Evolutionary conservation across 2,113 vertebrate genomes (phyloP), one percentile per base, ranked within the genome.

Genomic region (Chaenocephalus aceratus): DNA sequence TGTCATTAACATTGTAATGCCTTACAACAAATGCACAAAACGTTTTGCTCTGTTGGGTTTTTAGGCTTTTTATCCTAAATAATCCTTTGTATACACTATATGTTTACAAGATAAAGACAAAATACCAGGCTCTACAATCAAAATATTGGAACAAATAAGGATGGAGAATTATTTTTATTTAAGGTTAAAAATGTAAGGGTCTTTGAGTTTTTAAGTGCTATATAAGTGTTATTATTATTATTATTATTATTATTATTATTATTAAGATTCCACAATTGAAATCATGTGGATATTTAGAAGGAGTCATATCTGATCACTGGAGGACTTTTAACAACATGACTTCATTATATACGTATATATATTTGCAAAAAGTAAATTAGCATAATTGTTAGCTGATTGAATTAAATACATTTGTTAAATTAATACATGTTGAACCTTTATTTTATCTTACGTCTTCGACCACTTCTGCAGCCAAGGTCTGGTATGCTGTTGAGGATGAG

Each of bases 381-480:
- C 30, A 30, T 30, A 30, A 30, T 30, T 30, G 30, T 30, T 30
- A 30, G 30, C 46, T 48, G 1, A 48, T 48, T 12, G 46, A 48
- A 48, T 48, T 48, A 12, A 10, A 4, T 21, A 11, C 11, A 56
- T 10, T 10, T 23, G 53, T 21, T 4, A 10, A 56, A 56, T n/a
- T 21, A 21, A 2, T 57, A 57, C 23, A 56, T 26, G 6, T n/a
- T 11, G 0, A 12, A 13, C 11, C 13, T 57, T 26, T 23, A 14
- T 48, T 4, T 52, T 2, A 58, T 71, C 54, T 85, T 83, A 92
- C 91, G 85, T 81, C 84, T 0, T 1, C 14, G 3, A 82, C 30
- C 44, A 91, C 82, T 34, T 0, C 71, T 52, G 21, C 4, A 46
- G 88, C 73, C 0, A 91, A 67, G 16, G 23, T 1, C 54, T 66